phyloP scores from a whole-genome alignment of 1,140 invertebrate genomes.

The Cherax quadricarinatus region DNA sequence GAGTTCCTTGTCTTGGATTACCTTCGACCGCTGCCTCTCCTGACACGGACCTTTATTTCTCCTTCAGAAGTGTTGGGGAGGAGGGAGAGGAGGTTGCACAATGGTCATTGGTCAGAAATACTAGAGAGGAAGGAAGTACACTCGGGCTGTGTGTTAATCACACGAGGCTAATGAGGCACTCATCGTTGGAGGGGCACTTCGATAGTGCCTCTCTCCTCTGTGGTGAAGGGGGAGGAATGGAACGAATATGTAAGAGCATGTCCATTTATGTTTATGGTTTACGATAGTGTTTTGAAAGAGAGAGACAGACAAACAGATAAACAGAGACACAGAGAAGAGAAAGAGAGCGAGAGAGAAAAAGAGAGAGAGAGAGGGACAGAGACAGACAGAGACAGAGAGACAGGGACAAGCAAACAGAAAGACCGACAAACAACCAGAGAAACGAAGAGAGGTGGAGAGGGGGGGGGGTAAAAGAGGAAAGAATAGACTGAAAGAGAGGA shows the following conservation, averaged over 20 bases:
- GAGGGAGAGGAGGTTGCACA: neutral
- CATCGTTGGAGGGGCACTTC: neutral
- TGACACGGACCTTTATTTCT: neutral
- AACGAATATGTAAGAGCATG: neutral
- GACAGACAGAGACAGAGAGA: too few species aligned
- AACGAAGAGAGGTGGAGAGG: too few species aligned
- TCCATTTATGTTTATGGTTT: neutral
- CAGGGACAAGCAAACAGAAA: too few species aligned
- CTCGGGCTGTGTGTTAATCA: neutral
- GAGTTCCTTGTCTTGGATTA: neutral
- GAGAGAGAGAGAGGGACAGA: neutral
- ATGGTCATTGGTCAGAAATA: slow-evolving; percentile 24
- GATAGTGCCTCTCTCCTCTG: neutral
- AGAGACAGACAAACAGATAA: too few species aligned
- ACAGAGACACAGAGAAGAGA: too few species aligned
- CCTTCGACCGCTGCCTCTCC: neutral
- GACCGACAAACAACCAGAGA: too few species aligned
- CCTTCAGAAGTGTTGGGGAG: neutral
- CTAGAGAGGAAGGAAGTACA: slow-evolving; percentile 3
- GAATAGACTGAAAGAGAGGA: too few species aligned
- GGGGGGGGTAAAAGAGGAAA: too few species aligned
- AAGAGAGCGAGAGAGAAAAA: too few species aligned
- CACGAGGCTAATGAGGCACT: neutral
- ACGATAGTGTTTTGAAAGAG: neutral
- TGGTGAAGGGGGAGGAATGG: neutral